Conservation (phyloP, 2,888 invertebrate genomes). For the Chloroclysta siterata region DNA sequence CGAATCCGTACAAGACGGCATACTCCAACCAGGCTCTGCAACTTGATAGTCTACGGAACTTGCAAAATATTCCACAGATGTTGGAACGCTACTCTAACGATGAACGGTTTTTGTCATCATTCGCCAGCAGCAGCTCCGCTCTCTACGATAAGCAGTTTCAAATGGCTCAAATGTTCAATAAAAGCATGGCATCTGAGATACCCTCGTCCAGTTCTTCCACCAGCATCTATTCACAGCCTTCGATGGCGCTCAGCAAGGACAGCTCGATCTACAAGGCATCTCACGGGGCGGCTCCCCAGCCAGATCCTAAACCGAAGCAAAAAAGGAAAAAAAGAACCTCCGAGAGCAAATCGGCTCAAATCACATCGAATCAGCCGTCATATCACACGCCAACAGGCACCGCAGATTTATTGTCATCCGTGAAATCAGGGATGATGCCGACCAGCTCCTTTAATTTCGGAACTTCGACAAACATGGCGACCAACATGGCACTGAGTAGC, state of each 20-base stretch:
- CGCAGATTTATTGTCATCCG: constrained; percentile 69
- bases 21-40: constrained; percentile 71
- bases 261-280: constrained; percentile 64
- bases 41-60: constrained; percentile 82
- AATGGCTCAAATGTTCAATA: constrained; percentile 86
- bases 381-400: constrained; percentile 87
- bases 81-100: constrained; percentile 85
- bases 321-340: constrained; percentile 74
- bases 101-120: constrained; percentile 81
- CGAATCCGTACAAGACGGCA: constrained; percentile 74
- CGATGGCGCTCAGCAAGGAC: constrained; percentile 67
- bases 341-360: constrained; percentile 61
- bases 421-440: constrained; percentile 87
- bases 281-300: constrained; percentile 52
- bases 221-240: constrained; percentile 70
- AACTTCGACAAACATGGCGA: constrained; percentile 86
- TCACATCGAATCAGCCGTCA: constrained; percentile 66
- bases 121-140: constrained; percentile 71
- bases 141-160: constrained; percentile 86
- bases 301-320: constrained; percentile 65
- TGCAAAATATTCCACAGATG: constrained; percentile 86
- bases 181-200: constrained; percentile 71
- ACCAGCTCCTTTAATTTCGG: constrained; percentile 95
- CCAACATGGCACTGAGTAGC: constrained; percentile 83
- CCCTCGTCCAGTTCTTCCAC: constrained; percentile 63